Percentiles rank a stretch among this genome's conserved stretches.
Evolutionary conservation across 1,140 invertebrate species (phyloP).

Genomic region (Apolygus lucorum): DNA sequence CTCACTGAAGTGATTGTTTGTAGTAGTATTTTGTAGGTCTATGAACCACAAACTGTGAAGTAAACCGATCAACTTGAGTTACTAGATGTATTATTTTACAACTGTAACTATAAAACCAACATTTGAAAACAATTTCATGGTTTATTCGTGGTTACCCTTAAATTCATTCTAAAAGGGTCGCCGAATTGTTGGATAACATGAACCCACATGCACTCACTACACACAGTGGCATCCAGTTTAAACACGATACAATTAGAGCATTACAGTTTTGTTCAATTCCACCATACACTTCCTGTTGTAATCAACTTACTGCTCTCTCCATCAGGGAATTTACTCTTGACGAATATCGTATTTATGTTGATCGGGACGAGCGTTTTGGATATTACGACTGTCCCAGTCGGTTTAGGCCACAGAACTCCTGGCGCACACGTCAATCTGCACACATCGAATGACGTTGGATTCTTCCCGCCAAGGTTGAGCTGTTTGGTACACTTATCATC

Average conservation of each 20-base stretch:
- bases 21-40: too few species aligned
- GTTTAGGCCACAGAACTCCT: constrained; percentile 62
- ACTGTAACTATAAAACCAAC: too few species aligned
- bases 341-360: constrained; percentile 49
- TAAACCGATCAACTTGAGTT: too few species aligned
- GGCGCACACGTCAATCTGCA: constrained; percentile 36
- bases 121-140: too few species aligned
- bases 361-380: constrained; percentile 50
- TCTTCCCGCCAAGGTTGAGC: not conserved
- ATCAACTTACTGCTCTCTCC: not conserved
- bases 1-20: too few species aligned
- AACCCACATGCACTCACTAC: too few species aligned
- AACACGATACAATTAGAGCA: not conserved
- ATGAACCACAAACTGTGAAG: too few species aligned
- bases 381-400: constrained; percentile 52
- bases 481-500: constrained; percentile 37
- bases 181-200: not conserved
- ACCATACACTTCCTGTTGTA: not conserved
- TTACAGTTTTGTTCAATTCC: not conserved
- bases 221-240: not conserved
- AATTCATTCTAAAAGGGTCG: not conserved
- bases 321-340: constrained; percentile 32
- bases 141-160: too few species aligned
- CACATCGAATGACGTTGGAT: constrained; percentile 25
- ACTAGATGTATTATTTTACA: too few species aligned